Evolutionary conservation across 2,113 vertebrate species (phyloP).

Genomic region (Cathartes aura): DNA sequence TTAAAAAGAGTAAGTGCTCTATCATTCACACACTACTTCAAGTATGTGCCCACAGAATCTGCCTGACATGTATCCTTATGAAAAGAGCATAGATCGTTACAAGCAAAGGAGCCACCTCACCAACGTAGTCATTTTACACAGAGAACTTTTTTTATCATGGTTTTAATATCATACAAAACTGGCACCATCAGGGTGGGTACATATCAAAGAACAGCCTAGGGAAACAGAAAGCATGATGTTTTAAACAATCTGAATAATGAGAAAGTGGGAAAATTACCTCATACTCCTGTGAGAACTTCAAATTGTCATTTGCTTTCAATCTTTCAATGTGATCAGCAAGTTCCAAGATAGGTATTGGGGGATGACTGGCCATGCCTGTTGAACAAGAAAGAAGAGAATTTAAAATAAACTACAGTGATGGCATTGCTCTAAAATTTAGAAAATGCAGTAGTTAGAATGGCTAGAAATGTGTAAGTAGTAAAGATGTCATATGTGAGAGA

Average conservation of each 20-base stretch:
- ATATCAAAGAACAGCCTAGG: not conserved
- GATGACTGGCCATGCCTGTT: slow-evolving; percentile 96
- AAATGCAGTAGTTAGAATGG: slow-evolving; percentile 77
- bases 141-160: not conserved
- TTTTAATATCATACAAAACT: not conserved
- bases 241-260: not conserved
- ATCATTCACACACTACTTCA: not conserved
- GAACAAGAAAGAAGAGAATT: slow-evolving; percentile 63
- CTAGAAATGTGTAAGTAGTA: slow-evolving; percentile 82
- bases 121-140: accelerated
- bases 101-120: not conserved
- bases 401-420: slow-evolving; percentile 20
- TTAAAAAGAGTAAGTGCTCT: not conserved
- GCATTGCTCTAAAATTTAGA: slow-evolving; percentile 41
- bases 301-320: slow-evolving; percentile 98
- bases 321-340: slow-evolving; percentile 96
- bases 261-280: slow-evolving; percentile 80
- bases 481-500: slow-evolving; percentile 80
- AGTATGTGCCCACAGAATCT: not conserved
- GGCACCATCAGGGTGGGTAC: not conserved
- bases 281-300: slow-evolving; percentile 99
- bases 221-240: not conserved
- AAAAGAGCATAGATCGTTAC: not conserved
- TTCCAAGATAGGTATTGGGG: slow-evolving; percentile 95
- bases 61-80: not conserved